Conservation (phyloP, 2,797 vertebrate genomes). For the Heterohyrax brucei region DNA sequence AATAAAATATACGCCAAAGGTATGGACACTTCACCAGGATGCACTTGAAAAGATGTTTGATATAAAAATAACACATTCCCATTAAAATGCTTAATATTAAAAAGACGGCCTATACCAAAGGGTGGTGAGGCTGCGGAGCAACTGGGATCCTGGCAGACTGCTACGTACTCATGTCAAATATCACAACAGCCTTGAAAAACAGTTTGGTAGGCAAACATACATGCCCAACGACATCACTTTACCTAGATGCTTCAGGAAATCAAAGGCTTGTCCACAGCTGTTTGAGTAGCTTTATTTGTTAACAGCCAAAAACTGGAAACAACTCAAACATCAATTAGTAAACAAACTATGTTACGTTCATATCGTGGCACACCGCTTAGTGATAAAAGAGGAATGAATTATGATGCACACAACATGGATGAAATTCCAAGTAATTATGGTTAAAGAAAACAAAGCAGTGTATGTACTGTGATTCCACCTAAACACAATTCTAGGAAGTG, state of each 20-base stretch:
- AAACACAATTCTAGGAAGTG: constrained; percentile 42
- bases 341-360: not conserved
- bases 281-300: constrained; percentile 34
- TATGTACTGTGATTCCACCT: not conserved
- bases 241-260: not conserved
- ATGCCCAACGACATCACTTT: too few relatives aligned
- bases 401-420: not conserved
- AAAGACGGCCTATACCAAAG: not conserved
- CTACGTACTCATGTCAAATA: not conserved
- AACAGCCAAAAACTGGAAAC: constrained; percentile 42
- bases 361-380: not conserved
- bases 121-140: not conserved
- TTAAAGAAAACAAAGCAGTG: not conserved
- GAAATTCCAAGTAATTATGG: not conserved
- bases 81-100: constrained; percentile 10
- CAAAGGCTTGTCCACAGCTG: not conserved
- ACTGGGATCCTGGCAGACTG: not conserved
- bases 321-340: not conserved
- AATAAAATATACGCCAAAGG: not conserved
- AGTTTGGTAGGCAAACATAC: not conserved
- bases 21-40: not conserved
- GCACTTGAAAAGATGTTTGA: not conserved
- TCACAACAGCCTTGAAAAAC: not conserved
- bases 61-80: not conserved
- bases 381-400: not conserved